Base-by-base conservation (phyloP, 2,113 vertebrate genomes). In the Cyphomyrus discorhynchus region DNA sequence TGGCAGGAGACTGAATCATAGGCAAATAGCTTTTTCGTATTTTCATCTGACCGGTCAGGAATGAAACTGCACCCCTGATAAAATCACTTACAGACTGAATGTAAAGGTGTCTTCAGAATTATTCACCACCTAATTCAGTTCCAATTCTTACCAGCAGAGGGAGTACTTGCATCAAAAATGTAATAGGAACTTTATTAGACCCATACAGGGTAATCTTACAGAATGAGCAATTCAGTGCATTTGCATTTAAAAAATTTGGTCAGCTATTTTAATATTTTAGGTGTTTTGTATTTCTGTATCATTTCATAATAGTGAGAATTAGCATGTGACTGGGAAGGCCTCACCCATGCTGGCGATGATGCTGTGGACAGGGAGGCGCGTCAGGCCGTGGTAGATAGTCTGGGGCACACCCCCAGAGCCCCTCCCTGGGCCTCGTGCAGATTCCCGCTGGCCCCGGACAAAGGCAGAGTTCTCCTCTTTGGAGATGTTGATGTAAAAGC, bases 301-400 rank as follows among this genome's bases (percentile, higher is more conserved):
- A 39, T 77, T 77, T 31, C 5, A 35, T 19, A 47, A 47, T 46
- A 11, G 9, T 24, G 45, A 45, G 42, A 47, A 47, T 24, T 11
- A 84, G 13, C 19, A 9, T 84, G 35, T 58, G 11, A 62, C 3
- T 42, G 58, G 42, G 39, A 70, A 70, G 45, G 27, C 94, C 95
- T 95, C 90, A 97, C 96, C 96, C 96, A 97, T 96, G 95, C 96
- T 97, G 93, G 96, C 96, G 46, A 97, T 96, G 91, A 97, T 96
- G 89, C 96, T 97, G 94, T 97, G 96, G 5, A 97, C 96, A 0
- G 96, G 96, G 66, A 97, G 94, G 27, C 96, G 95, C 5, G 96
- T 97, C 91, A 97, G 95, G 46, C 96, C 96, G 1, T 96, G 96
- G 93, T 97, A 97, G 92, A 96, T 96, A 87, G 94, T 95, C 89